Percentiles rank a stretch among this genome's conserved stretches.
phyloP scores from a whole-genome alignment of 2,113 vertebrate genomes.

The Phalacrocorax carbo region DNA sequence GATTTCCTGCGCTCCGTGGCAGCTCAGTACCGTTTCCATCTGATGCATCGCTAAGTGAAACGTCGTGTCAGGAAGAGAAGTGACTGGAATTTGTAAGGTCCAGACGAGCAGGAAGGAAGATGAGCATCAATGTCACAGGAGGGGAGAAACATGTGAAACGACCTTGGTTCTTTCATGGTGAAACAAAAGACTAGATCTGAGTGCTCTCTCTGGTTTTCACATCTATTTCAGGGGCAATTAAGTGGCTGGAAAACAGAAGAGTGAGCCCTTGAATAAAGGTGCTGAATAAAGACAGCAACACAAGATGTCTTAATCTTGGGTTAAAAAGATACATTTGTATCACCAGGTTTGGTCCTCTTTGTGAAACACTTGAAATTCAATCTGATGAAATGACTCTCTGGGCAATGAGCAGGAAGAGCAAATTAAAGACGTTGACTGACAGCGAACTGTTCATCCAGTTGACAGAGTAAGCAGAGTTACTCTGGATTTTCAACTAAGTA shows the following conservation, averaged over 20 bases:
- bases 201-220: neutral
- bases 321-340: neutral
- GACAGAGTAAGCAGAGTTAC: neutral
- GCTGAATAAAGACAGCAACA: neutral
- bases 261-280: neutral
- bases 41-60: neutral
- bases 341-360: neutral
- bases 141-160: neutral
- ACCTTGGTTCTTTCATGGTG: neutral
- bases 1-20: neutral
- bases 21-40: neutral
- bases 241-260: neutral
- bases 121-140: neutral
- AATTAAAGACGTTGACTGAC: neutral
- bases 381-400: neutral
- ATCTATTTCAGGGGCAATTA: neutral
- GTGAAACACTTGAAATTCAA: neutral
- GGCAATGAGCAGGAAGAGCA: neutral
- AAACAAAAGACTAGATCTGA: neutral
- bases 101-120: slow-evolving; percentile 36
- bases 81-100: neutral
- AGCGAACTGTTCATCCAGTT: neutral
- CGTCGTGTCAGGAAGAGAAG: neutral
- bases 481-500: rapidly evolving
- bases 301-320: neutral